Evolutionary conservation across 2,797 vertebrate species (phyloP), one percentile per base, ranked within the genome.

Genomic region (Chanos chanos): DNA sequence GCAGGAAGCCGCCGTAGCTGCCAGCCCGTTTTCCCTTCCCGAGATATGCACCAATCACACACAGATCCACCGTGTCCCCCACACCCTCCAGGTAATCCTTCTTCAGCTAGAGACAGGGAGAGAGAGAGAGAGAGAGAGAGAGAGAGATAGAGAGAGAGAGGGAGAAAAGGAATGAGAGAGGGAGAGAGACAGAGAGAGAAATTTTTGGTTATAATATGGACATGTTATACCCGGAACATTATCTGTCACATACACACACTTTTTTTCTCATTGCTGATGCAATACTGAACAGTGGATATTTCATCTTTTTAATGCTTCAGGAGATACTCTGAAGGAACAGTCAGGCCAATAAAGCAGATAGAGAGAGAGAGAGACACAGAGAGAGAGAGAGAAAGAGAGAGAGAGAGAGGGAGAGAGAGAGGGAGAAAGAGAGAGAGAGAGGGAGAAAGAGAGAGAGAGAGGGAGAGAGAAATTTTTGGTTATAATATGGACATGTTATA

Each of bases 61-160:
- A 94, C 16, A 97, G 89, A 77, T 97, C 94, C 65, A 97, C 51
- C 0, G 94, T 96, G 79, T 96, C 94, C 0, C 94, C 93, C 4
- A 96, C 87, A 0, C 92, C 92, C 0, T 95, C 91, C 61, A 97
- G 84, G 69, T 96, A 96, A 70, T 97, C 94, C 77, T 97, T 96
- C 79, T 96, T 97, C 66, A 97, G 66, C 94, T 97, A 73, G 0
- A 18, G 9, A 49, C 16, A 12, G 34, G 7, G 4, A 16, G 22
- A 25, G 3, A 9, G 25, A 18, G 1, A 1, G 7, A 40, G 7
- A 52, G 15, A 21, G 15, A 1, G 10, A 15, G 1, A 3, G 13
- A 3, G 13, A 3, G 3, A 7, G 28, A 16, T 1, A 7, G 21
- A 40, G 28, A 52, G 1, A 21, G 9, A 63, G 7, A 27, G 16